Base-by-base conservation (phyloP, 2,797 vertebrate species). In the Pagetopsis macropterus region DNA sequence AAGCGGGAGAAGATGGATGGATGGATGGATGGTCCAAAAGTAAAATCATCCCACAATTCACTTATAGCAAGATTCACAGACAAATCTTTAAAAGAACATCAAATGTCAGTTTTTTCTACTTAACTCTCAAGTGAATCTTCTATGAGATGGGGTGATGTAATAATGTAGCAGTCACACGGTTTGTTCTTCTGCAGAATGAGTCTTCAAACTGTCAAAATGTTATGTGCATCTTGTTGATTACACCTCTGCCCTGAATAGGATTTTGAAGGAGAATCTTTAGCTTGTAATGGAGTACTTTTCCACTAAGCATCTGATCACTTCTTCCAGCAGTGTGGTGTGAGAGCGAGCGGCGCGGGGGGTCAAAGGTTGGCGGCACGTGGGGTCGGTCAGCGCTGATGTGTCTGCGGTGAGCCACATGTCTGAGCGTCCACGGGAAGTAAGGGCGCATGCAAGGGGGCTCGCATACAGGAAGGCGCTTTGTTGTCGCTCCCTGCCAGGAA, bases 391-490 rank as follows among this genome's bases (percentile, higher is more conserved):
- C 60, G 23, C 75, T 67, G 78, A 73, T 55, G 70, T 54, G 14
- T 76, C 76, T 82, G 86, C 56, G 44, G 87, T 21, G 33, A 86
- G 91, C 89, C 91, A 65, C 92, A 93, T 91, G 94, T 92, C 89
- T 81, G 78, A 87, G 74, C 82, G 31, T 90, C 78, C 88, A 91
- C 90, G 89, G 94, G 94, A 95, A 94, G 88, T 75, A 59, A 91
- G 92, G 89, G 84, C 87, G 90, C 94, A 93, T 93, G 94, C 92
- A 71, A 91, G 89, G 82, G 84, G 89, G 79, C 81, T 76, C 62
- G 76, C 89, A 85, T 57, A 89, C 90, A 93, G 94, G 94, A 95
- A 95, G 91, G 71, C 10, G 78, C 91, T 94, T 94, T 94, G 92
- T 94, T 92, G 91, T 86, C 64, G 68, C 85, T 91, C 85, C 91